phyloP scores from a whole-genome alignment of 2,113 vertebrate species.

The Condylura cristata region DNA sequence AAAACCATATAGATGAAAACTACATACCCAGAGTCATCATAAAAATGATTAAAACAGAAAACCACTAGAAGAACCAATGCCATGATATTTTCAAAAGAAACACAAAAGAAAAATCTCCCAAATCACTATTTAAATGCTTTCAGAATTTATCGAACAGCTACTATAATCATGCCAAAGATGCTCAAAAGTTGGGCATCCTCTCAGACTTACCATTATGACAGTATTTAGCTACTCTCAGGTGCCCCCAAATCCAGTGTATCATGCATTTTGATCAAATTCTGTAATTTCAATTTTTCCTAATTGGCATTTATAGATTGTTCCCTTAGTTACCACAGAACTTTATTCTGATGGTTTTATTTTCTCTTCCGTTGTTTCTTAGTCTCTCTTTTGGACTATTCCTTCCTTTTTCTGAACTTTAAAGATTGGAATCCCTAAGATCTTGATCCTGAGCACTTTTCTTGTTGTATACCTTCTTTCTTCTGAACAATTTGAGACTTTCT shows the following conservation, averaged over 20 bases:
- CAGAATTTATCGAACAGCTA: slow-evolving; percentile 7
- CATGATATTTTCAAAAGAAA: slow-evolving; percentile 42
- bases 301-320: background rate
- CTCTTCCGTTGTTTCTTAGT: background rate
- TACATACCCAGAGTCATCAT: slow-evolving; percentile 27
- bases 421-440: background rate
- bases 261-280: background rate
- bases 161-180: background rate
- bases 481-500: background rate
- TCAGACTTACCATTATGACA: background rate
- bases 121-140: background rate
- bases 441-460: background rate
- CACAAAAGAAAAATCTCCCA: background rate
- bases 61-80: background rate
- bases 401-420: background rate
- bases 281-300: background rate
- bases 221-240: background rate
- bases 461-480: background rate
- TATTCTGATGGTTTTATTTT: background rate
- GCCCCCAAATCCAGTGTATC: background rate
- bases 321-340: background rate
- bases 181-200: background rate
- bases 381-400: background rate
- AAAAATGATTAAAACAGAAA: slow-evolving; percentile 28
- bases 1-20: slow-evolving; percentile 64